A percentile compares a stretch with the other conserved stretches of the same genome.
phyloP scores from a whole-genome alignment of 2,797 vertebrate genomes.

The Leuciscus waleckii region DNA sequence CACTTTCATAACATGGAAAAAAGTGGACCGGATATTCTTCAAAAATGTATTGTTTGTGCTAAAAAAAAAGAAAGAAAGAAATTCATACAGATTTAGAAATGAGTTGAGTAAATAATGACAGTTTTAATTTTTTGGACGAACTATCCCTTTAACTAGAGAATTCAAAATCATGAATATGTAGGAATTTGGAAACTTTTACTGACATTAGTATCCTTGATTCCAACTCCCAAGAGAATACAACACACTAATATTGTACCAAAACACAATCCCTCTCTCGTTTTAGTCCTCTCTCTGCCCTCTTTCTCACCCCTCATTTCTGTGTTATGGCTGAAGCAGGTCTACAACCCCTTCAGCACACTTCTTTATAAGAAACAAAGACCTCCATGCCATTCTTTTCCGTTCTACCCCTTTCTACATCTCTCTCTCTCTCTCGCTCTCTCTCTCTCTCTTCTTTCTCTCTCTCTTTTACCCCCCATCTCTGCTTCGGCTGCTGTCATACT shows the following conservation, averaged over 20 bases:
- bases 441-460: conserved; percentile 43
- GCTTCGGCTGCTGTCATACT: conserved; percentile 73
- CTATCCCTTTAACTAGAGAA: background rate
- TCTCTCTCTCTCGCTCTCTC: conserved; percentile 43
- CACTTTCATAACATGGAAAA: background rate
- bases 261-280: conserved; percentile 20
- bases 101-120: background rate
- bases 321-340: conserved; percentile 41
- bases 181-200: background rate
- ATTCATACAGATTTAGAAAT: background rate
- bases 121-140: background rate
- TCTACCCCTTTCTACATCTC: conserved; percentile 30
- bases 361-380: conserved; percentile 71
- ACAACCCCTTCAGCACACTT: conserved; percentile 65
- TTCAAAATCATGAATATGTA: background rate
- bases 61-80: background rate
- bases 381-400: conserved; percentile 61
- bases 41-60: background rate
- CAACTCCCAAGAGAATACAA: background rate
- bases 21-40: background rate
- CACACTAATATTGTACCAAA: conserved; percentile 17
- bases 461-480: conserved; percentile 44
- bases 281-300: conserved; percentile 27
- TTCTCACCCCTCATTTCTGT: conserved; percentile 32
- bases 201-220: background rate